Base-by-base conservation (phyloP, 2,888 invertebrate species). In the Agriopis aurantiaria region DNA sequence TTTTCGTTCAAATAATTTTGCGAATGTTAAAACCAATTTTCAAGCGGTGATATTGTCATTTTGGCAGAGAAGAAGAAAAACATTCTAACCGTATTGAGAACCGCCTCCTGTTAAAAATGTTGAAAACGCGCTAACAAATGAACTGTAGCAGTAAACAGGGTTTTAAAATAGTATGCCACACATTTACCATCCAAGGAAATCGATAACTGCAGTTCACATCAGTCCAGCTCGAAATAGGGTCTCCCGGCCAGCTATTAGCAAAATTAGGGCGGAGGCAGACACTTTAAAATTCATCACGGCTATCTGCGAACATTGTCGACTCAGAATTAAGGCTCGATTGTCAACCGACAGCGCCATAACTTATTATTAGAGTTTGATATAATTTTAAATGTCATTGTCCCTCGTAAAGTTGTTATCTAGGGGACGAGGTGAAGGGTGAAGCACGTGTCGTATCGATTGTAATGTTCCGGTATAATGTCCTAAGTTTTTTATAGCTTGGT, bases 331-430 rank as follows among this genome's bases (percentile, higher is more conserved):
- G 69, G 77, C 82, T 74, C 83, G 73, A 89, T 89, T 89, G 89
- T 91, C 76, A 79, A 82, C 53, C 41, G 40, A 60, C 70, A 57
- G 58, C 72, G 71, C 73, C 73, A 75, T 72, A 75, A 74, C 69
- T 71, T 75, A 76, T 76, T 74, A 72, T 73, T 83, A 62, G 62
- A 83, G 83, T 86, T 86, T 88, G 88, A 86, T 86, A 91, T 88
- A 89, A 91, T 92, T 92, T 92, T 89, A 93, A 92, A 88, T 88
- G 85, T 84, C 86, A 91, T 91, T 91, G 91, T 92, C 82, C 85
- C 75, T 84, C 87, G 86, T 86, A 86, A 85, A 87, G 81, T 88
- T 87, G 86, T 57, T 87, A 85, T 84, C 78, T 79, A 83, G 83
- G 87, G 88, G 86, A 85, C 79, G 86, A 89, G 91, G 90, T 90